These are phyloP conservation scores for Chrysolina oricalcia DNA, from an alignment of 2,888 invertebrate genomes.

Conservation along the genomic window DNA sequence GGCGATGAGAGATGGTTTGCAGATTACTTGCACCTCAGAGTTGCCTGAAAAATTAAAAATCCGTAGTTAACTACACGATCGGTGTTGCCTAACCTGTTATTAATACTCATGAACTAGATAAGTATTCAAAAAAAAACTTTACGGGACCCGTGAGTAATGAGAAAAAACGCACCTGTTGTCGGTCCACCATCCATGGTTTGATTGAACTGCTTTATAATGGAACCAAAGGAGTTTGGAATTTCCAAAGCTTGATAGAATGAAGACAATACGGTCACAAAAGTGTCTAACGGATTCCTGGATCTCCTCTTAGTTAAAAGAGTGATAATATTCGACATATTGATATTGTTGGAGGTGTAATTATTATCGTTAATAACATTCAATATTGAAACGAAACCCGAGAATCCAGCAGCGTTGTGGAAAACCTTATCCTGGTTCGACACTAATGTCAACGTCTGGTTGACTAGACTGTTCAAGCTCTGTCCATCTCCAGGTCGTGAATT, in stretches of 20 bases:
- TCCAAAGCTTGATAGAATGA: constrained; percentile 21
- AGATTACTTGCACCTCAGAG: neutral
- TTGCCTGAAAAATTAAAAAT: neutral
- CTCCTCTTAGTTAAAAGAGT: constrained; percentile 34
- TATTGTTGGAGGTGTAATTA: constrained; percentile 31
- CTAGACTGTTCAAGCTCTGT: constrained; percentile 24
- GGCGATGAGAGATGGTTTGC: constrained; percentile 26
- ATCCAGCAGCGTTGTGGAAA: constrained; percentile 13
- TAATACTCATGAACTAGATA: too few species aligned
- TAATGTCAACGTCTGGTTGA: constrained; percentile 27
- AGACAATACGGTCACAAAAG: constrained; percentile 27
- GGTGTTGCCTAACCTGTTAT: too few species aligned
- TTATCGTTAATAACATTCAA: constrained; percentile 24
- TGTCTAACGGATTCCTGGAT: constrained; percentile 24
- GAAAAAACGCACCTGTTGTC: neutral
- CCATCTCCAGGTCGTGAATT: constrained; percentile 27
- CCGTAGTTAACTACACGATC: too few species aligned
- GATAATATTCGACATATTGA: constrained; percentile 41
- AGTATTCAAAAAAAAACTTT: too few species aligned
- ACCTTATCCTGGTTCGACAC: constrained; percentile 22
- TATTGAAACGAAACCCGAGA: neutral
- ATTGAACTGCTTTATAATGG: constrained; percentile 4
- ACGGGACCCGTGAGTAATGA: too few species aligned
- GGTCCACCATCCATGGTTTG: neutral
- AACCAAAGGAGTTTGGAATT: constrained; percentile 33